These are phyloP conservation scores for Agriopis leucophaearia DNA, from an alignment of 2,888 invertebrate species.

Conservation along the genomic window DNA sequence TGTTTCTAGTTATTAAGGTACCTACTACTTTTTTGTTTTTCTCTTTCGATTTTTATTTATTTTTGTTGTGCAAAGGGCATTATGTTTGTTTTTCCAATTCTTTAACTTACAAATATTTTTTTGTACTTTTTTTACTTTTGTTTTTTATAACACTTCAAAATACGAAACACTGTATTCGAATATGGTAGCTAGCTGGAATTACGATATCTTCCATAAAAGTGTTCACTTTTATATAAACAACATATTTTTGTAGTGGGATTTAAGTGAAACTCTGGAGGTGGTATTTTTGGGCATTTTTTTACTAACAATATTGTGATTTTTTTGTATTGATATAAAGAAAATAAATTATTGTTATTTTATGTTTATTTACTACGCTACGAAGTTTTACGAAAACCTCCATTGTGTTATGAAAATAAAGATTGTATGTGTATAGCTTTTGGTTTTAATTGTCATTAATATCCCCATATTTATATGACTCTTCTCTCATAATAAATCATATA, in stretches of 20 bases:
- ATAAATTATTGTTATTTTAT: conserved; percentile 57
- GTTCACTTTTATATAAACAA: conserved; percentile 13
- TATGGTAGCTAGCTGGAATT: neutral
- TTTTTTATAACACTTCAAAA: neutral
- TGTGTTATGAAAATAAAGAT: conserved; percentile 72
- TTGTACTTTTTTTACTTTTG: neutral
- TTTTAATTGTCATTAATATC: conserved; percentile 37
- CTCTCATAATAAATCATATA: too few relatives aligned
- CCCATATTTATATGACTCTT: too few relatives aligned
- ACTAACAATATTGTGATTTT: conserved; percentile 9
- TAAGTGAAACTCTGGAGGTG: neutral
- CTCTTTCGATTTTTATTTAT: too few relatives aligned
- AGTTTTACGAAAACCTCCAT: conserved; percentile 56
- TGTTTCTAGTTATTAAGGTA: conserved; percentile 29
- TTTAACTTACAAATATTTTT: neutral
- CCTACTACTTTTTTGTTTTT: neutral
- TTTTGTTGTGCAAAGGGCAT: neutral
- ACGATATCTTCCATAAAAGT: conserved; percentile 4
- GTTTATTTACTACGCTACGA: conserved; percentile 60
- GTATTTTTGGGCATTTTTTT: conserved; percentile 1
- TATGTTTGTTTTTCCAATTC: neutral
- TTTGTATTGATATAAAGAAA: conserved; percentile 31
- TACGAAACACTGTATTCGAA: too few relatives aligned
- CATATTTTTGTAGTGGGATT: neutral
- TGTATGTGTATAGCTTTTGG: conserved; percentile 59